A percentile compares a stretch with the other conserved stretches of the same genome.
phyloP scores from a whole-genome alignment of 2,797 vertebrate species.

The Scolopax bukidnonensis region DNA sequence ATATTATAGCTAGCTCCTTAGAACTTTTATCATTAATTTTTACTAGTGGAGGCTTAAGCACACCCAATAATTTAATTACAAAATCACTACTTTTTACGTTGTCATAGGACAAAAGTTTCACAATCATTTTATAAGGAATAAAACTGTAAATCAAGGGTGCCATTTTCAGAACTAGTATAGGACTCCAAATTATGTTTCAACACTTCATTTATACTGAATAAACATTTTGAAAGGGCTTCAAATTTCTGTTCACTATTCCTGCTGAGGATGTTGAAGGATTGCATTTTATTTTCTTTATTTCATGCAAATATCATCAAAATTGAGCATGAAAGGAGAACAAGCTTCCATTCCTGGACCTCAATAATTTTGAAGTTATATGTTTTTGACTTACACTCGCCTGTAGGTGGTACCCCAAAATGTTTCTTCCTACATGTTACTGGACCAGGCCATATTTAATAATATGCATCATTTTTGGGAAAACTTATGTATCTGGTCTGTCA shows the following conservation, averaged over 20 bases:
- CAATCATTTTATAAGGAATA: neutral
- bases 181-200: neutral
- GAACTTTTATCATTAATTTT: neutral
- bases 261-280: neutral
- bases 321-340: neutral
- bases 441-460: neutral
- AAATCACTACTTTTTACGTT: neutral
- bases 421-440: neutral
- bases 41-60: neutral
- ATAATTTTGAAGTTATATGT: neutral
- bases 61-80: neutral
- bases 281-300: neutral
- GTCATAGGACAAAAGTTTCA: neutral
- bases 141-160: neutral
- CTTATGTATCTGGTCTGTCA: neutral
- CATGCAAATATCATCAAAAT: neutral
- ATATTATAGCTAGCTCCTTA: neutral
- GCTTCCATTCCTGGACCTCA: neutral
- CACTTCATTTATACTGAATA: neutral
- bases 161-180: neutral
- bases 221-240: neutral
- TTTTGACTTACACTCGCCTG: neutral
- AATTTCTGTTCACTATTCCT: neutral
- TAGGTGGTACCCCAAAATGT: neutral
- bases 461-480: neutral